Percentiles rank a stretch among this genome's conserved stretches.
Conservation (phyloP, 2,797 vertebrate genomes). For the Oceanodroma leucorhoa region DNA sequence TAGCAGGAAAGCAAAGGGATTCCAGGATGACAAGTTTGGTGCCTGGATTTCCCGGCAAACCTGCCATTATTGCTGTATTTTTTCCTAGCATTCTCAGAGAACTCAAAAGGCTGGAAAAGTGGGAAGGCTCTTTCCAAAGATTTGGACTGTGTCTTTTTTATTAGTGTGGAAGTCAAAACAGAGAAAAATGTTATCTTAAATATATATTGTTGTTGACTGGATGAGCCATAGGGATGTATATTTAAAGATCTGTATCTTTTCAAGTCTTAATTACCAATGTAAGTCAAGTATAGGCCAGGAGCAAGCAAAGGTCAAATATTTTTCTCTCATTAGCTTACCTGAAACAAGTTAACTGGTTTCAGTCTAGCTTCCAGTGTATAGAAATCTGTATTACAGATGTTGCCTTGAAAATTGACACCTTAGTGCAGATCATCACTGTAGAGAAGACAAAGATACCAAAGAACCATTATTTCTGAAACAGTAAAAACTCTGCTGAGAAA, state of each 20-base stretch:
- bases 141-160: neutral
- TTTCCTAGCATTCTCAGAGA: neutral
- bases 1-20: neutral
- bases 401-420: neutral
- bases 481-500: neutral
- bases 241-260: neutral
- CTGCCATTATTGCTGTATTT: neutral
- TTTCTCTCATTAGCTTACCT: neutral
- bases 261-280: neutral
- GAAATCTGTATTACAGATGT: neutral
- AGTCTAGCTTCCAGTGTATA: neutral
- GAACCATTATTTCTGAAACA: neutral
- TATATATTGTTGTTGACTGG: neutral
- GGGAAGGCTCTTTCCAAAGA: neutral
- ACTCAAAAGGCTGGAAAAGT: neutral
- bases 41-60: neutral
- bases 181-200: neutral
- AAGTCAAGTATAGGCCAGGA: neutral
- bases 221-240: neutral
- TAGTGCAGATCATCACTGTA: neutral
- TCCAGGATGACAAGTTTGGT: neutral
- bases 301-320: neutral
- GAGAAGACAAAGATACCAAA: neutral
- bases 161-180: neutral
- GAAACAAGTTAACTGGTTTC: neutral